Conservation (phyloP, 2,888 invertebrate genomes). For the Leptinotarsa rubiginosa region DNA sequence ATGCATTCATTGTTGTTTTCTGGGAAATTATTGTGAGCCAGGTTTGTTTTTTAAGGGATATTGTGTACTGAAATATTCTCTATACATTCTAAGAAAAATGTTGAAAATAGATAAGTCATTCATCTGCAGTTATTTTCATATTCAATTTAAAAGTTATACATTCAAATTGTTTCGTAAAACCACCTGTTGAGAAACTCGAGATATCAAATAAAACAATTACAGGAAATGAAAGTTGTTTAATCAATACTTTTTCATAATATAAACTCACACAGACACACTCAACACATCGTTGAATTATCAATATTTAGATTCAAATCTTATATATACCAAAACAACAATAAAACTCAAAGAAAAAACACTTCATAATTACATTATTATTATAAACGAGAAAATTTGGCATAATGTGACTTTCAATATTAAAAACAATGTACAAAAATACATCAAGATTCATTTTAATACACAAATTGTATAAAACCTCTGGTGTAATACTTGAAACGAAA, state of each 20-base stretch:
- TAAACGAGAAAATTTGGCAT: conserved; percentile 44
- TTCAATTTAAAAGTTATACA: no score
- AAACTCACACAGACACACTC: conserved; percentile 53
- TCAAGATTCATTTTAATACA: conserved; percentile 28
- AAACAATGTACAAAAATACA: conserved; percentile 43
- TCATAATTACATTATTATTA: conserved; percentile 36
- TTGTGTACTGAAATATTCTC: no score
- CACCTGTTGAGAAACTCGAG: background rate
- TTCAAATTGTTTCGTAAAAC: no score
- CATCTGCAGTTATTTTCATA: no score
- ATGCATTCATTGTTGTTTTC: no score
- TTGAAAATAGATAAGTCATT: no score
- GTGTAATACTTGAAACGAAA: conserved; percentile 7
- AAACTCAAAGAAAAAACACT: conserved; percentile 34
- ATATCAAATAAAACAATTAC: conserved; percentile 18
- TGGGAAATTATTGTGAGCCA: no score
- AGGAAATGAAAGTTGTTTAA: conserved; percentile 36
- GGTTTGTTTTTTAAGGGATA: no score
- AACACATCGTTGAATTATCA: conserved; percentile 36
- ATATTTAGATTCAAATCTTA: conserved; percentile 23
- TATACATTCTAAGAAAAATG: no score
- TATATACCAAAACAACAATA: conserved; percentile 28
- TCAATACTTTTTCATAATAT: conserved; percentile 46
- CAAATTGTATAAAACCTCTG: conserved; percentile 9
- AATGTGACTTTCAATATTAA: conserved; percentile 37